These are phyloP conservation scores for Sarcophaga peregrina DNA, from an alignment of 1,140 invertebrate species.

Conservation along the genomic window DNA sequence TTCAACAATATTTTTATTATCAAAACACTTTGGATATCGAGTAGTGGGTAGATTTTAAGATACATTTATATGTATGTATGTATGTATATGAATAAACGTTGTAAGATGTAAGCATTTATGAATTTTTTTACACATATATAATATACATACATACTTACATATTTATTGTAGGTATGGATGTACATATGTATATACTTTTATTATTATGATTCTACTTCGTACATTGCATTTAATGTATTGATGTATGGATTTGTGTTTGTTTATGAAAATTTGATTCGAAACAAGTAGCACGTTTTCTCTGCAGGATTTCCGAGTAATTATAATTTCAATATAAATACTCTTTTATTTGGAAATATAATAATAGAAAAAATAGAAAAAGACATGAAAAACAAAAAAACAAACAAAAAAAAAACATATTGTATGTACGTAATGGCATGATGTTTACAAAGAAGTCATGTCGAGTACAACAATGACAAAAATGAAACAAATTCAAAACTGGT, in stretches of 20 bases:
- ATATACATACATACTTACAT: neutral
- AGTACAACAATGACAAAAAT: slow-evolving; percentile 11
- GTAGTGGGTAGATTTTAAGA: no score
- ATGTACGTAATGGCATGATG: neutral
- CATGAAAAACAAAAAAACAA: no score
- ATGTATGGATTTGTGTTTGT: no score
- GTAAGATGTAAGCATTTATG: no score
- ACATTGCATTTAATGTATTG: neutral
- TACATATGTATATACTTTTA: neutral
- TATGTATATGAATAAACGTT: no score
- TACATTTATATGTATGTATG: no score
- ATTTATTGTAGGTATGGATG: neutral
- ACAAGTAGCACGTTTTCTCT: neutral
- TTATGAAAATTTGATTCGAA: neutral
- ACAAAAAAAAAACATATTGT: no score
- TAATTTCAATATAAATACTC: slow-evolving; percentile 11
- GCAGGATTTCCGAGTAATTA: slow-evolving; percentile 14
- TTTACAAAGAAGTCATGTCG: slow-evolving; percentile 4
- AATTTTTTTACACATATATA: neutral
- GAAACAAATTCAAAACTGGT: neutral
- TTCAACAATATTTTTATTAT: no score
- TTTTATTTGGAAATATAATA: neutral
- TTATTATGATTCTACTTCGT: no score
- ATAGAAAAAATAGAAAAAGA: neutral
- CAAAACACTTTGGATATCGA: no score